A percentile compares a stretch with the other conserved stretches of the same genome.
Conservation (phyloP, 2,797 vertebrate genomes). For the Manis crassicaudata region DNA sequence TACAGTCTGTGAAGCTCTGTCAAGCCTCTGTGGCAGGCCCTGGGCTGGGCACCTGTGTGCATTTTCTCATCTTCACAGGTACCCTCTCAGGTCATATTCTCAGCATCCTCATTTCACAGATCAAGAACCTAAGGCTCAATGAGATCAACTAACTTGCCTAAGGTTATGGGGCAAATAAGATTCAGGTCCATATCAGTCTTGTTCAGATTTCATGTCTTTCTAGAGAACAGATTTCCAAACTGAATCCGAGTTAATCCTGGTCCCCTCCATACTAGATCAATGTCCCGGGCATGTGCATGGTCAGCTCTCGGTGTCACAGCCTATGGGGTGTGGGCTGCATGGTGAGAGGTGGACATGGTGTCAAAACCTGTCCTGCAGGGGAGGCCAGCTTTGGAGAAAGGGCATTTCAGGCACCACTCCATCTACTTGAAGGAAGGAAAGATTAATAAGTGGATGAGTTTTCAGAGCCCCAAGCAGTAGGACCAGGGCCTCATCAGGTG, state of each 20-base stretch:
- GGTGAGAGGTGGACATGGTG: fast-evolving
- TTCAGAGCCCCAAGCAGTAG: background rate
- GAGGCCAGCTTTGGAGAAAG: background rate
- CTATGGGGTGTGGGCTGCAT: background rate
- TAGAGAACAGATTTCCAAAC: background rate
- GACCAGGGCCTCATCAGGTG: background rate
- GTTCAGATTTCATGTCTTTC: background rate
- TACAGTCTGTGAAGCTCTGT: background rate
- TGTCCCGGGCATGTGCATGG: too few species aligned
- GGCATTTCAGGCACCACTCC: background rate
- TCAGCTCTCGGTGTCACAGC: background rate
- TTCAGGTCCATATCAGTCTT: background rate
- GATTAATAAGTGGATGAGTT: background rate
- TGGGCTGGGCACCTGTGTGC: background rate
- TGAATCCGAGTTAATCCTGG: background rate
- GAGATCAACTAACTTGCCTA: background rate
- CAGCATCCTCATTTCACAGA: background rate
- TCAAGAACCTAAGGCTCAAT: background rate
- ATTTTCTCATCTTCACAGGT: background rate
- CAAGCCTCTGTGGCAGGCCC: background rate
- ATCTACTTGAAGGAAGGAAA: background rate
- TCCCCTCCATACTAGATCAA: background rate
- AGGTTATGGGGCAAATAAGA: background rate
- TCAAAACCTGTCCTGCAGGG: background rate
- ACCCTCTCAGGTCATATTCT: background rate